These are phyloP conservation scores for Onychorhynchus coronatus DNA, from an alignment of 2,113 vertebrate species.

Conservation along the genomic window DNA sequence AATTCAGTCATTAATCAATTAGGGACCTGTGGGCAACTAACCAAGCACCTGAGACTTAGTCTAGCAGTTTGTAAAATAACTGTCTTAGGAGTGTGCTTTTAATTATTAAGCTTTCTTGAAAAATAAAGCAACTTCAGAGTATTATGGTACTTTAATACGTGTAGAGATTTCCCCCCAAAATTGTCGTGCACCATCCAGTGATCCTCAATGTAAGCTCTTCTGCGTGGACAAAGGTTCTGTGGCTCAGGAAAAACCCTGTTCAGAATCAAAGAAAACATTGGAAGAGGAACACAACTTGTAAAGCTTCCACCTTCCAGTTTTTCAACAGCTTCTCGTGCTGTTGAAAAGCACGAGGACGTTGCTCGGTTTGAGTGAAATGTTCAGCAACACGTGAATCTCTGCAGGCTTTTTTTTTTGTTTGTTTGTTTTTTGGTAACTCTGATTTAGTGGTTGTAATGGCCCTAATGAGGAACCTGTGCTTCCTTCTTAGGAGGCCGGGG, in stretches of 20 bases:
- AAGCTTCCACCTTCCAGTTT: background rate
- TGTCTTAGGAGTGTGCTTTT: background rate
- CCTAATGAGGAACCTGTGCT: background rate
- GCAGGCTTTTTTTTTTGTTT: too few relatives aligned
- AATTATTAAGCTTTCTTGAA: background rate
- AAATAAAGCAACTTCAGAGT: background rate
- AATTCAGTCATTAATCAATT: background rate
- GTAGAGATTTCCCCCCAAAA: background rate
- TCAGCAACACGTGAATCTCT: background rate
- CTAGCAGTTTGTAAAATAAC: background rate
- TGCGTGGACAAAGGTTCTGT: background rate
- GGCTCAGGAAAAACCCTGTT: background rate
- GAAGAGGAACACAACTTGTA: background rate
- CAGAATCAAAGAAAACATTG: background rate
- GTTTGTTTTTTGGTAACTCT: too few relatives aligned
- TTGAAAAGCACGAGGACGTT: background rate
- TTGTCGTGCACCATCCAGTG: background rate
- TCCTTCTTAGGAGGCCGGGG: constrained; percentile 73
- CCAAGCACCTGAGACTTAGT: background rate
- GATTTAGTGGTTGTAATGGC: background rate
- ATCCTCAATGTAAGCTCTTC: background rate
- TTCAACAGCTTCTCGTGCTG: too few relatives aligned
- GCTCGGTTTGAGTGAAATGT: background rate
- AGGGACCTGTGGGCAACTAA: background rate
- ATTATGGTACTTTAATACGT: background rate